phyloP scores from a whole-genome alignment of 2,797 vertebrate genomes.

The Macrochelys suwanniensis region DNA sequence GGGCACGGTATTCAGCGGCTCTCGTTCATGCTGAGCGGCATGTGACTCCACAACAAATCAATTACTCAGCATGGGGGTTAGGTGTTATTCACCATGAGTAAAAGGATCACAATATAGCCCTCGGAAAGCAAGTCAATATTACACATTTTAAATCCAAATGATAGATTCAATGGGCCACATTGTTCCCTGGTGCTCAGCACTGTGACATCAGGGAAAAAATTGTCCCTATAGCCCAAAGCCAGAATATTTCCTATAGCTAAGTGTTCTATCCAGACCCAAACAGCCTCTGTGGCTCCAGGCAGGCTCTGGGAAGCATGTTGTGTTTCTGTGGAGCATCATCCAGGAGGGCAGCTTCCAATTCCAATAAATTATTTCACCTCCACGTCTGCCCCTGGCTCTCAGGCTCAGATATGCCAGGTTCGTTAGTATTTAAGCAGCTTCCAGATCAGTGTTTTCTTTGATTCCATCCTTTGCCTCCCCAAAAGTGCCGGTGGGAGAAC shows the following conservation, averaged over 20 bases:
- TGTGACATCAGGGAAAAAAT: not conserved
- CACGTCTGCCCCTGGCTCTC: not conserved
- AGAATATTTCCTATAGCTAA: not conserved
- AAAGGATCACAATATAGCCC: no score
- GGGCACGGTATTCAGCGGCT: not conserved
- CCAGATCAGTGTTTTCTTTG: not conserved
- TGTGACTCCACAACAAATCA: not conserved
- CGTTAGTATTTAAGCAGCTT: not conserved
- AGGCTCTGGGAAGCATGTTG: not conserved
- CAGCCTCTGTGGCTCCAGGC: not conserved
- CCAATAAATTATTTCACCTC: not conserved
- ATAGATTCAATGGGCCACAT: not conserved
- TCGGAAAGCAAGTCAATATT: not conserved
- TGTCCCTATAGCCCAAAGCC: rapidly evolving
- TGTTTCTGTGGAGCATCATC: not conserved
- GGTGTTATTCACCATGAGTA: not conserved
- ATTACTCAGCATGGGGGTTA: not conserved
- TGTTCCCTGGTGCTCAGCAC: not conserved
- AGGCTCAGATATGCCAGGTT: not conserved
- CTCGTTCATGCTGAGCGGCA: not conserved
- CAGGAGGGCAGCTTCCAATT: not conserved
- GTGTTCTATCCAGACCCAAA: rapidly evolving
- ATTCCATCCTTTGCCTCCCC: not conserved
- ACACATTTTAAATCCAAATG: not conserved
- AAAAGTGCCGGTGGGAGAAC: not conserved